A percentile compares a stretch with the other conserved stretches of the same genome.
phyloP scores from a whole-genome alignment of 2,113 vertebrate species.

The Passer montanus region DNA sequence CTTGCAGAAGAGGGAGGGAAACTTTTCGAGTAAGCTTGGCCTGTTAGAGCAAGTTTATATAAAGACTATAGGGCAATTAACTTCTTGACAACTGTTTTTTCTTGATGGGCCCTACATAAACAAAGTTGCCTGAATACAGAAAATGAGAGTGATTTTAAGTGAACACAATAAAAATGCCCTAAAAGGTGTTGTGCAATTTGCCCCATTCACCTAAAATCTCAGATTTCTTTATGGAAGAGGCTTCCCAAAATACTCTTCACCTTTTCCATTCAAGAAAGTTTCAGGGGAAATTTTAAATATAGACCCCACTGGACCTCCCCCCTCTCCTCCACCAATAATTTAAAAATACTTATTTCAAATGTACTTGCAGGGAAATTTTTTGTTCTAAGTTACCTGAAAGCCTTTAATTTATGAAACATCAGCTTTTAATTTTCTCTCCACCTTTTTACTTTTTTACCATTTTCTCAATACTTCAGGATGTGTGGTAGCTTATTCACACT shows the following conservation, averaged over 20 bases:
- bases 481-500: background rate
- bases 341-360: background rate
- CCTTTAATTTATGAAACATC: background rate
- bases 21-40: background rate
- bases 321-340: background rate
- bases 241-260: background rate
- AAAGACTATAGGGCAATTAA: background rate
- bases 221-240: background rate
- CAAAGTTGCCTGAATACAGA: background rate
- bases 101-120: background rate
- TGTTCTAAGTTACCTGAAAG: background rate
- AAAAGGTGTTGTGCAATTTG: background rate
- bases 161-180: background rate
- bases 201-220: background rate
- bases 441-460: background rate
- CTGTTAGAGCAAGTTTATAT: constrained; percentile 12
- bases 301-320: accelerated
- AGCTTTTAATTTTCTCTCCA: background rate
- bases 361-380: background rate
- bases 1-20: background rate
- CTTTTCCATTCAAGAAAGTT: background rate
- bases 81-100: background rate
- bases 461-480: background rate
- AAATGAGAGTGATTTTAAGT: background rate
- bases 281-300: background rate